Evolutionary conservation across 1,140 invertebrate species (phyloP), one percentile per base, ranked within the genome.

Genomic region (Drosophila kohkoa): DNA sequence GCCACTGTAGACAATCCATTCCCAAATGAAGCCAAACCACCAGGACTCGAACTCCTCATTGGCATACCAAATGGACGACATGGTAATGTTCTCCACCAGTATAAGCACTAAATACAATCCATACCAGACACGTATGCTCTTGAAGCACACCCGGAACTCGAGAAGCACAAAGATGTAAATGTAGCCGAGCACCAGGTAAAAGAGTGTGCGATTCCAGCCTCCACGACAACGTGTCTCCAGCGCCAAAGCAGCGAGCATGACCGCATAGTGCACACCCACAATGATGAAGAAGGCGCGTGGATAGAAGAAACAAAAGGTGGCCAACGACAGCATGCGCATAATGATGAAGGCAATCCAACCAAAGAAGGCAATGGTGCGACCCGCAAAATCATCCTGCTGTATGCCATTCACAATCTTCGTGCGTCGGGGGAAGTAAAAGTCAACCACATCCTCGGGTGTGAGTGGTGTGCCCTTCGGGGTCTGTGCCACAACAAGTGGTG

Each of bases 131-230:
- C 95, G 94, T 3, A 95, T 94, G 75, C 95, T 94, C 60, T 94
- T 95, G 77, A 96, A 96, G 92, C 95, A 95, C 48, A 96, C 94
- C 77, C 96, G 95, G 75, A 96, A 96, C 81, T 96, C 96, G 74
- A 96, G 95, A 25, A 96, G 92, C 82, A 95, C 95, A 82, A 96
- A 95, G 32, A 96, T 93, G 77, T 96, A 96, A 55, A 96, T 93
- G 64, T 96, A 94, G 30, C 95, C 95, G 1, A 96, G 93, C 91
- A 93, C 95, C 64, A 94, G 93, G 92, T 93, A 96, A 91, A 94
- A 96, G 0, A 91, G 45, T 38, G 90, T 93, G 73, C 93, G 91
- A 59, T 89, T 93, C 59, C 93, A 90, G 10, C 93, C 94, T 4
- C 93, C 93, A 6, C 94, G 94, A 71, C 94, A 94, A 16, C 94